Evolutionary conservation across 2,113 vertebrate species (phyloP), one percentile per base, ranked within the genome.

Genomic region (Colaptes auratus): DNA sequence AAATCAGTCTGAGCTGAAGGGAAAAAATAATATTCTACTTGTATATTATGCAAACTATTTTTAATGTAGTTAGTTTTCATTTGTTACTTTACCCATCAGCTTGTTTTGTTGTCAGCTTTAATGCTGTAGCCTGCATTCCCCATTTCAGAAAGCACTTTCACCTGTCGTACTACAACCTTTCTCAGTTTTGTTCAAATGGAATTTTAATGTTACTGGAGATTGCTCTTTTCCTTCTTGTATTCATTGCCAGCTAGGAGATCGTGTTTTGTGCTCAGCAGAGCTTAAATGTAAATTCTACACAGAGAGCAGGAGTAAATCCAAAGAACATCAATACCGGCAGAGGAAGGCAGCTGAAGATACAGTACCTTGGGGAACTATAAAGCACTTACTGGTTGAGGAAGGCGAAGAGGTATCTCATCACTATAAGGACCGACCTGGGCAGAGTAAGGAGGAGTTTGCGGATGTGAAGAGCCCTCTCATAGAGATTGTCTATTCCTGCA

Each of bases 331-430:
- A 55, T 2, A 53, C 20, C 53, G 70, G 60, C 8, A 79, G 48
- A 92, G 44, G 17, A 89, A 81, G 61, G 50, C 59, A 63, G 70
- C 58, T 30, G 39, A 81, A 89, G 36, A 42, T 61, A 25, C 24
- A 48, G 39, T 15, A 39, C 58, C 67, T 27, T 21, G 53, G 60
- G 44, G 28, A 84, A 56, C 7, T 28, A 64, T 9, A 56, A 70
- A 65, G 85, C 94, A 99, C 99, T 98, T 98, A 99, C 99, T 99
- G 99, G 96, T 99, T 99, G 89, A 99, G 99, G 97, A 99, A 99
- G 95, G 99, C 98, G 59, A 99, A 99, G 92, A 99, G 99, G 98
- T 99, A 99, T 95, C 99, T 98, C 99, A 99, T 99, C 97, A 99
- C 99, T 70, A 99, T 98, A 42, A 99, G 98, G 89, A 99, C 98